Evolutionary conservation across 2,888 invertebrate species (phyloP).

Genomic region (Aleiodes leptofemur): DNA sequence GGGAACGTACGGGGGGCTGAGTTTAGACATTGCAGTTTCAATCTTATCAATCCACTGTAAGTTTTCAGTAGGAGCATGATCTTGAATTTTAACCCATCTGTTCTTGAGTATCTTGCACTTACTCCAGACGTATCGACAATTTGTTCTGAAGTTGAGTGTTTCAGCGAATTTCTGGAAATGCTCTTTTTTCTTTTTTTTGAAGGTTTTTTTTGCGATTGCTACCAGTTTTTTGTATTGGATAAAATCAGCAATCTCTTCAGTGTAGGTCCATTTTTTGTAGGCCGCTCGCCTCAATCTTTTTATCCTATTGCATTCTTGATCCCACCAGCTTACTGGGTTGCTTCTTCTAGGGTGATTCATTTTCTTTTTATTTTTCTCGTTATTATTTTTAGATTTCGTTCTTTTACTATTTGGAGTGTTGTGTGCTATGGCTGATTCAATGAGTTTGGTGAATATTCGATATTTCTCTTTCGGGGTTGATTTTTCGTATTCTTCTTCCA

Average conservation of each 20-base stretch:
- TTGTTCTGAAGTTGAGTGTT: neutral
- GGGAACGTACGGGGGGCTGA: neutral
- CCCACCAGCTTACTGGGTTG: conserved; percentile 53
- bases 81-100: neutral
- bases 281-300: conserved; percentile 46
- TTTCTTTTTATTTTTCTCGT: too few relatives aligned
- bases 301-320: conserved; percentile 45
- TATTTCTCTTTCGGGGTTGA: too few relatives aligned
- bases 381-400: too few relatives aligned
- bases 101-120: neutral
- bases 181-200: conserved; percentile 11
- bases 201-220: neutral
- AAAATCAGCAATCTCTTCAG: conserved; percentile 21
- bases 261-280: conserved; percentile 49
- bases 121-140: neutral
- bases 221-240: conserved; percentile 39
- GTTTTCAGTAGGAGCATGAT: neutral
- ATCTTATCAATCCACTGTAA: neutral
- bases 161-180: neutral
- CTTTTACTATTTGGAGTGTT: too few relatives aligned
- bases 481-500: neutral
- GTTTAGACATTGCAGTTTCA: neutral
- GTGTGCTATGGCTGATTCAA: too few relatives aligned
- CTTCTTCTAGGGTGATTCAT: too few relatives aligned
- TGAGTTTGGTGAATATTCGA: too few relatives aligned